Base-by-base conservation (phyloP, 1,140 invertebrate species). In the Pantala flavescens region DNA sequence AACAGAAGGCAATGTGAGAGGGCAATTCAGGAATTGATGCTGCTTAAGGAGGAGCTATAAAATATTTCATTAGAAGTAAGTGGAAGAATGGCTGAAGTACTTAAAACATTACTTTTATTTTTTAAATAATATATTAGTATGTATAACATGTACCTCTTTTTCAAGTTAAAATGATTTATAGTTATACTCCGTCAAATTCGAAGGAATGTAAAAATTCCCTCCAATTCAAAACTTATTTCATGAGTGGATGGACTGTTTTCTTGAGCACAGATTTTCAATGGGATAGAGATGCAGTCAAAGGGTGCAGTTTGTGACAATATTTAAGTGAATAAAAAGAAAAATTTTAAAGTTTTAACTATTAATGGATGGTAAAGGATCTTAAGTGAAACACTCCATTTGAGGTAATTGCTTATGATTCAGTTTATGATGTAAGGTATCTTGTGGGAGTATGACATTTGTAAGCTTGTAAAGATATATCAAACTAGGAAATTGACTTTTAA, bases 301-400 rank as follows among this genome's bases (percentile, higher is more conserved):
- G 49, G 49, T 63, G 49, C 49, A 63, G 49, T 63, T 63, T 63
- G 49, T 63, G 49, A 63, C 49, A 63, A 63, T 63, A 63, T 63
- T 63, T 16, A 49, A 11, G n/a, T 21, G 49, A 12, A 19, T 63
- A 21, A 7, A 36, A 2, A 36, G 28, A 36, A 36, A 36, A 36
- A 36, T 36, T 36, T 36, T 36, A 36, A 36, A 36, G 28, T 36
- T 36, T 36, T 36, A 36, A 2, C 28, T 5, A 9, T 36, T 36
- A 5, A 36, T 2, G 28, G 28, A 36, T 36, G 28, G 28, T 2
- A 36, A 36, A 9, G 2, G 28, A 36, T 36, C 28, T 36, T 36
- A 9, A 36, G 28, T 36, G 28, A 36, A 36, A 9, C 28, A 5
- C 28, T 36, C 28, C 28, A 36, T 36, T 36, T 2, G 28, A 36